phyloP scores from a whole-genome alignment of 2,888 invertebrate species.

The Ophion obscuratus region DNA sequence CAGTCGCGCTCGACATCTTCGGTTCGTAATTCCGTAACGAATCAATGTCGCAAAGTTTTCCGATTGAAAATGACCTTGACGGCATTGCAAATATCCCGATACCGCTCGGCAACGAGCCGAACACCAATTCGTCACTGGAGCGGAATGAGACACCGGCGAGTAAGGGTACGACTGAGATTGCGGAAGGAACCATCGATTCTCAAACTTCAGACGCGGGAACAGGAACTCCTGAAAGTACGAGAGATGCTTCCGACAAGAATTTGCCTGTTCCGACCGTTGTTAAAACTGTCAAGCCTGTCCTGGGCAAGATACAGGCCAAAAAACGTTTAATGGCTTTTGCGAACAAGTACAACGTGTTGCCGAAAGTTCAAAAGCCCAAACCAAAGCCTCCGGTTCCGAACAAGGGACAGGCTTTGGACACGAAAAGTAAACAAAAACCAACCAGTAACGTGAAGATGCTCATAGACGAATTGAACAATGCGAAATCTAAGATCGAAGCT shows the following conservation, averaged over 20 bases:
- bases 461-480: constrained; percentile 66
- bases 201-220: constrained; percentile 71
- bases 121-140: constrained; percentile 2
- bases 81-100: constrained; percentile 46
- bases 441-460: constrained; percentile 58
- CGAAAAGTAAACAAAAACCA: constrained; percentile 62
- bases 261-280: constrained; percentile 73
- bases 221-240: constrained; percentile 78
- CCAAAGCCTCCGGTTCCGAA: constrained; percentile 60
- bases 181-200: constrained; percentile 69
- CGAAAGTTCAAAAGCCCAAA: constrained; percentile 75
- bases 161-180: constrained; percentile 46
- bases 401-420: constrained; percentile 38
- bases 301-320: constrained; percentile 82
- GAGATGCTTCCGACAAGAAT: constrained; percentile 62
- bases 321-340: constrained; percentile 83
- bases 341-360: constrained; percentile 78
- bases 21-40: constrained; percentile 9
- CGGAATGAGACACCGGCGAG: constrained; percentile 29
- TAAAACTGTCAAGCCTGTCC: constrained; percentile 80
- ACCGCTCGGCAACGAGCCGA: constrained; percentile 43
- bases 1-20: background rate
- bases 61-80: constrained; percentile 51
- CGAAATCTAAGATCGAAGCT: constrained; percentile 69
- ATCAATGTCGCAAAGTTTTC: constrained; percentile 57